phyloP scores from a whole-genome alignment of 2,888 invertebrate species.

The Vanessa cardui region DNA sequence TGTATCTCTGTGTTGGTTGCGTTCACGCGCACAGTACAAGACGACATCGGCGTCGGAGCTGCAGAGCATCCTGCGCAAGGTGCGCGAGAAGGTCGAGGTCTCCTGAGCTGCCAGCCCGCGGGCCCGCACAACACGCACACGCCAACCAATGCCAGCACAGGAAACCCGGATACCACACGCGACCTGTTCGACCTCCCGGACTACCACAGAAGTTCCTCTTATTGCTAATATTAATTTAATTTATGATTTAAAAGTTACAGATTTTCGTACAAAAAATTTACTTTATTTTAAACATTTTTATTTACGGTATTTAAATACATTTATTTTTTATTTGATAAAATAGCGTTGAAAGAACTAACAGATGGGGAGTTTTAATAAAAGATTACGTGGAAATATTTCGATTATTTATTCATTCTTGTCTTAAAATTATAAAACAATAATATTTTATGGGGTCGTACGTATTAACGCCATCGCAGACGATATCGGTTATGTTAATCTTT shows the following conservation, averaged over 20 bases:
- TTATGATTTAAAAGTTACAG: too few relatives aligned
- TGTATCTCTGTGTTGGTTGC: conserved; percentile 39
- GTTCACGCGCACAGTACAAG: conserved; percentile 84
- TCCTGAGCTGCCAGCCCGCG: conserved; percentile 50
- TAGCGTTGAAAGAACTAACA: not conserved
- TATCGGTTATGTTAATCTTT: too few relatives aligned
- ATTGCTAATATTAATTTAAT: conserved; percentile 33
- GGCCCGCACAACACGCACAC: not conserved
- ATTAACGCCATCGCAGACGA: too few relatives aligned
- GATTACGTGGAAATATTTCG: conserved; percentile 13
- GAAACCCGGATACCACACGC: not conserved
- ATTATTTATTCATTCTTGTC: conserved; percentile 28
- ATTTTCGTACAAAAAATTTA: too few relatives aligned
- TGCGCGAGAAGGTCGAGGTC: conserved; percentile 87
- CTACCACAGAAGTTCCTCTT: conserved; percentile 30
- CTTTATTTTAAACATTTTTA: too few relatives aligned
- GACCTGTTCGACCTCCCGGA: conserved; percentile 20
- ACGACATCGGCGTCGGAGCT: conserved; percentile 90
- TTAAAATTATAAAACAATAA: conserved; percentile 37
- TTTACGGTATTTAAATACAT: too few relatives aligned
- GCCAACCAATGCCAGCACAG: not conserved
- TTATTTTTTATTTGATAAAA: not conserved
- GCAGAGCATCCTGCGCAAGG: conserved; percentile 88
- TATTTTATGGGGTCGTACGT: too few relatives aligned
- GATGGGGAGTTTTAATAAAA: conserved; percentile 2